Evolutionary conservation across 2,888 invertebrate species (phyloP).

Genomic region (Epiperipatus broadwayi): DNA sequence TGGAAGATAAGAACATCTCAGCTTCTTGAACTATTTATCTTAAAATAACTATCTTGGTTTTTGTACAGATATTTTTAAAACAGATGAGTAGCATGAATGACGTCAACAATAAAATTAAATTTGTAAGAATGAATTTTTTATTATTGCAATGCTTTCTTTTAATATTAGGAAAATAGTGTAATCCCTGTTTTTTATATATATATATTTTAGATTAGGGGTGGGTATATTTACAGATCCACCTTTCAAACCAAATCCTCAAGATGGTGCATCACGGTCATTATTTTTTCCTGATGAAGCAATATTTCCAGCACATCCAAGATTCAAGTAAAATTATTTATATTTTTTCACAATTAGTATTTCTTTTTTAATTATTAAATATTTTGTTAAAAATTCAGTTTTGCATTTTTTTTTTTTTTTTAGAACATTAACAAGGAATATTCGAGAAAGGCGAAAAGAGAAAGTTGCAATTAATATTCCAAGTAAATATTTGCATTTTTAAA

Average conservation of each 20-base stretch:
- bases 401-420: slow-evolving; percentile 22
- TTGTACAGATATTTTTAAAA: too few species aligned
- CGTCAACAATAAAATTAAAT: too few species aligned
- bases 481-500: slow-evolving; percentile 33
- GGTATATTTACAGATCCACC: slow-evolving; percentile 67
- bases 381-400: slow-evolving; percentile 7
- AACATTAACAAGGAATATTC: slow-evolving; percentile 79
- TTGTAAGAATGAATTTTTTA: too few species aligned
- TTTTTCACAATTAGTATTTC: not conserved
- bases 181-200: not conserved
- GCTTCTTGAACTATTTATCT: too few species aligned
- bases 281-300: slow-evolving; percentile 92
- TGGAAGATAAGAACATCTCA: too few species aligned
- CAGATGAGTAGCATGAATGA: too few species aligned
- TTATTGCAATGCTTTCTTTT: not conserved
- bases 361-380: slow-evolving; percentile 10
- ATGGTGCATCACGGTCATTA: slow-evolving; percentile 51
- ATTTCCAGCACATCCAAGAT: slow-evolving; percentile 83
- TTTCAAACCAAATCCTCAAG: slow-evolving; percentile 45
- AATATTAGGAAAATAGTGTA: not conserved
- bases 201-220: slow-evolving; percentile 50
- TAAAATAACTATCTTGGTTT: too few species aligned
- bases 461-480: slow-evolving; percentile 90
- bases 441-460: slow-evolving; percentile 74
- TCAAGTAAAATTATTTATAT: slow-evolving; percentile 34